Conservation (phyloP, 2,797 vertebrate genomes). For the Cryptoblepharus egeriae region DNA sequence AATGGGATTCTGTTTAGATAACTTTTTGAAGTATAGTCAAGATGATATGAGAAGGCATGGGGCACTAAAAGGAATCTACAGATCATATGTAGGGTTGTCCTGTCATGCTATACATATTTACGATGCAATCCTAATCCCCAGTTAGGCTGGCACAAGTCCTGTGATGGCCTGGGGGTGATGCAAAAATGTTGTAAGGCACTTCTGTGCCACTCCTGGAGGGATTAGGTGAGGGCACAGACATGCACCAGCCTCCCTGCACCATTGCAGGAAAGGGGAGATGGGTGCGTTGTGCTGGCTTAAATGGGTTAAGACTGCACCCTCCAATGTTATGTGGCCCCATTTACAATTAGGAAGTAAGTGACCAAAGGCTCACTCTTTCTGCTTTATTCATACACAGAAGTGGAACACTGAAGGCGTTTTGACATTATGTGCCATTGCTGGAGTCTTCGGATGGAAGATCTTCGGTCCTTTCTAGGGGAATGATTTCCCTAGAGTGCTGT, state of each 20-base stretch:
- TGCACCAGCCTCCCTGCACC: too few relatives aligned
- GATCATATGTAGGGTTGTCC: not conserved
- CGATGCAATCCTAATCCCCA: too few relatives aligned
- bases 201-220: too few relatives aligned
- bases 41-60: not conserved
- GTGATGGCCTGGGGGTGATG: too few relatives aligned
- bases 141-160: too few relatives aligned
- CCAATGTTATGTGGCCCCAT: constrained; percentile 14
- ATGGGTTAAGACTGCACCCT: too few relatives aligned
- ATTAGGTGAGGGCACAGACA: too few relatives aligned
- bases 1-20: not conserved
- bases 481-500: constrained; percentile 46
- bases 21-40: too few relatives aligned
- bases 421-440: constrained; percentile 38
- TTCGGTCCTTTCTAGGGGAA: constrained; percentile 56
- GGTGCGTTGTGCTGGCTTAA: too few relatives aligned
- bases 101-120: constrained; percentile 40
- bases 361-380: not conserved
- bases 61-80: not conserved
- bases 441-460: constrained; percentile 56
- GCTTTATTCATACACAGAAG: constrained; percentile 26
- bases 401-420: constrained; percentile 27
- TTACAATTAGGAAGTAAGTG: constrained; percentile 12
- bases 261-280: too few relatives aligned
- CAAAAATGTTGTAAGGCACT: too few relatives aligned